These are phyloP conservation scores for Leistus spinibarbis DNA, from an alignment of 2,888 invertebrate genomes.

Conservation along the genomic window DNA sequence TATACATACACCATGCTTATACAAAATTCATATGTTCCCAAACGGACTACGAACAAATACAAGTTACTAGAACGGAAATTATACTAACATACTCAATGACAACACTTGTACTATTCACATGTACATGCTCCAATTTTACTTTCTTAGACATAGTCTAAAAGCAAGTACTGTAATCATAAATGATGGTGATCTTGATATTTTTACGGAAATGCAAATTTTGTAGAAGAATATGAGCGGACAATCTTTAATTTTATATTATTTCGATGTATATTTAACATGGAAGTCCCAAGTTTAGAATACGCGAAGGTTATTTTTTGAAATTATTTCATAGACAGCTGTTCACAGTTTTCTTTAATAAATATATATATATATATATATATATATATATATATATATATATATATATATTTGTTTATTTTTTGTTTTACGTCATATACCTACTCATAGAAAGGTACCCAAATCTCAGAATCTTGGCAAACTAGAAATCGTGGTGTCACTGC, in stretches of 20 bases:
- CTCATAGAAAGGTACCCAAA: too few species aligned
- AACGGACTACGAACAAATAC: not conserved
- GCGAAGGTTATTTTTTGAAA: not conserved
- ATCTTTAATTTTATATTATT: not conserved
- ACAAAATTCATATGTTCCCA: not conserved
- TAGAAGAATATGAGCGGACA: not conserved
- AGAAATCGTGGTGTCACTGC: too few species aligned
- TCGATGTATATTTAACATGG: not conserved
- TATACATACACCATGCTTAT: not conserved
- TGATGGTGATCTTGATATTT: too few species aligned
- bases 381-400: too few species aligned
- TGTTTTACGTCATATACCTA: too few species aligned
- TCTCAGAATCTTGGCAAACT: too few species aligned
- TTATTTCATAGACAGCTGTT: not conserved
- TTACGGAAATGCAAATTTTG: too few species aligned
- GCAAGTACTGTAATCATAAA: too few species aligned
- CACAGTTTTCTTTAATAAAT: not conserved
- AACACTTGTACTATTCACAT: not conserved
- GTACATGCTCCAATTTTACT: not conserved
- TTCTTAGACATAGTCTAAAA: too few species aligned
- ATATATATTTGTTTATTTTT: too few species aligned
- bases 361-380: not conserved
- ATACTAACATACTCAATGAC: not conserved
- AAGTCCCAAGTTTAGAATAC: not conserved
- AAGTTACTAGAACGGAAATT: not conserved